Conservation (phyloP, 2,113 vertebrate species). For the Lophius piscatorius region DNA sequence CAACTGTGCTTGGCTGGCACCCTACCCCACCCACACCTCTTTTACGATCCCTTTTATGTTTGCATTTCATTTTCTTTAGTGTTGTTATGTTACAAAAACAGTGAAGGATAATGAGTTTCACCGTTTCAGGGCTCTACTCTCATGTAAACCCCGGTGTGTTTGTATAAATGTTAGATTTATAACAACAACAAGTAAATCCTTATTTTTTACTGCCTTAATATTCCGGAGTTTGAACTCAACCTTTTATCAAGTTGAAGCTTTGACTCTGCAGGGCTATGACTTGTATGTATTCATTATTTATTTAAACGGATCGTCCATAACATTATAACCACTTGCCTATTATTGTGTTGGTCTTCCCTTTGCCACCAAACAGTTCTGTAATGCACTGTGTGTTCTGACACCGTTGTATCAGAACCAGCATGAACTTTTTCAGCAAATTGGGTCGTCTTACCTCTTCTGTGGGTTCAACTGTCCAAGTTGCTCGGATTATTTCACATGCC, state of each 20-base stretch:
- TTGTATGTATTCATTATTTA: neutral
- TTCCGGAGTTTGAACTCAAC: neutral
- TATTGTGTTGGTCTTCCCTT: too few species aligned
- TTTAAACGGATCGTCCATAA: too few species aligned
- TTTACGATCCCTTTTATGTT: slow-evolving; percentile 37
- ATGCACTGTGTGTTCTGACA: too few species aligned
- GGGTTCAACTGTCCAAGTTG: too few species aligned
- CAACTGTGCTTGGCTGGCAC: slow-evolving; percentile 44
- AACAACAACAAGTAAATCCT: neutral
- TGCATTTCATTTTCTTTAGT: slow-evolving; percentile 34
- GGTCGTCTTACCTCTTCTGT: too few species aligned
- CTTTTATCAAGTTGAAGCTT: neutral
- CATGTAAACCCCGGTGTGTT: neutral
- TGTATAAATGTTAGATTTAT: neutral
- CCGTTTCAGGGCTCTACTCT: neutral
- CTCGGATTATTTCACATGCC: too few species aligned
- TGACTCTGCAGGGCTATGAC: neutral
- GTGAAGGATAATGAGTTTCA: neutral
- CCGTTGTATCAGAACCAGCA: too few species aligned
- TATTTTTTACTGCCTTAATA: neutral
- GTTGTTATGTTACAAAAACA: slow-evolving; percentile 29
- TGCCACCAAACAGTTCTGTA: too few species aligned
- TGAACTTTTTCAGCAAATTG: too few species aligned
- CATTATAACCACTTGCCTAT: too few species aligned
- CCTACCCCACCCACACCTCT: slow-evolving; percentile 33